phyloP scores from a whole-genome alignment of 53 echinoderm and acorn worm genomes.

The Henricia sp. region DNA sequence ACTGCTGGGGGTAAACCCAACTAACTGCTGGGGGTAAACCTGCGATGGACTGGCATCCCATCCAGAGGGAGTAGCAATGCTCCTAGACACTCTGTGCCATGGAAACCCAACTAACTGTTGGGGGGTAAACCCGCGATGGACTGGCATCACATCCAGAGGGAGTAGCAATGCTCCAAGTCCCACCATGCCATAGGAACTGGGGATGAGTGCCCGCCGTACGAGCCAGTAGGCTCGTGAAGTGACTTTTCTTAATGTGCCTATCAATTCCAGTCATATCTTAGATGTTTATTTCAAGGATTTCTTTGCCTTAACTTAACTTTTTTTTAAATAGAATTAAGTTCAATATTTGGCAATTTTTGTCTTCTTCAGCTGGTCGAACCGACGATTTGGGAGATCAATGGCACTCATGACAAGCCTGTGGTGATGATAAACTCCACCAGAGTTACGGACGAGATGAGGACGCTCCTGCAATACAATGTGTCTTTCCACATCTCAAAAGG shows the following conservation, averaged over 20 bases:
- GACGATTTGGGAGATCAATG: slow-evolving; percentile 49
- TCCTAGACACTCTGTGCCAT: no score
- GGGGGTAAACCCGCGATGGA: no score
- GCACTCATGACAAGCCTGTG: slow-evolving; percentile 16
- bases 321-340: neutral
- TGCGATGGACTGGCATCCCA: no score
- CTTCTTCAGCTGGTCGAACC: slow-evolving; percentile 49
- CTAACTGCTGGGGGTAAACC: no score
- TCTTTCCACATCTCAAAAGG: slow-evolving; percentile 62
- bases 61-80: no score
- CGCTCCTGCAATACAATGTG: slow-evolving; percentile 29
- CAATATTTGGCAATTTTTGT: neutral
- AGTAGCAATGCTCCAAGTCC: no score
- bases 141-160: no score
- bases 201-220: no score
- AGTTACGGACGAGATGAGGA: slow-evolving; percentile 10
- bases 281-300: neutral
- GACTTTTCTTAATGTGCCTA: neutral
- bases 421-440: slow-evolving; percentile 33
- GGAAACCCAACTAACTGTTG: no score
- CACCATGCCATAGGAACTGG: no score
- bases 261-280: neutral
- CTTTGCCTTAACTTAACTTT: neutral
- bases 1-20: no score
- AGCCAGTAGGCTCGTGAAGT: neutral